Evolutionary conservation across 2,797 vertebrate genomes (phyloP).

Genomic region (Anableps anableps): DNA sequence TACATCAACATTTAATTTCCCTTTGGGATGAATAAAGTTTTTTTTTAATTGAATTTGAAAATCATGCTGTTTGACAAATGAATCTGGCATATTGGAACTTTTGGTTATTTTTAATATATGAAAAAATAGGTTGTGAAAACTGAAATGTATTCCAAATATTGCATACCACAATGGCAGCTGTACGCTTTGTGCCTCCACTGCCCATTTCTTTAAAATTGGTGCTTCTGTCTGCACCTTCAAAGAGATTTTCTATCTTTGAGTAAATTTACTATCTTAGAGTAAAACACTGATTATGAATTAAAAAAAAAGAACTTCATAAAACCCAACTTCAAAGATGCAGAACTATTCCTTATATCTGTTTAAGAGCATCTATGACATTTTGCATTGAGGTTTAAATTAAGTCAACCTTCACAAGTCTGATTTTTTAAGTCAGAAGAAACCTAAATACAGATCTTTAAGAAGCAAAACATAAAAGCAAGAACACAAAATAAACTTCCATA

Average conservation of each 20-base stretch:
- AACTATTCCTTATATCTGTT: slow-evolving; percentile 10
- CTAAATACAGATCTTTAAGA: background rate
- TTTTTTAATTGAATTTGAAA: no score
- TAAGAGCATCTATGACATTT: background rate
- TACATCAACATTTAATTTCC: no score
- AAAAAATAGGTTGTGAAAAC: background rate
- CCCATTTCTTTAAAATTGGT: background rate
- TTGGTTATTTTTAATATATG: background rate
- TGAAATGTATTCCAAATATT: slow-evolving; percentile 10
- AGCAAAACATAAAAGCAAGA: slow-evolving; percentile 42
- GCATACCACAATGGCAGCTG: background rate
- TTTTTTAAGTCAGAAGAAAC: slow-evolving; percentile 16
- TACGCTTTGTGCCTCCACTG: background rate
- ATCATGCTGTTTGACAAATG: background rate
- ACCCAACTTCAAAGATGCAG: slow-evolving; percentile 8
- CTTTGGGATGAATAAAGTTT: no score
- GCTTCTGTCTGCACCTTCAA: slow-evolving; percentile 8
- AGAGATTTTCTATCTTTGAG: slow-evolving; percentile 4
- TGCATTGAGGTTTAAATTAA: background rate
- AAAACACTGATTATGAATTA: background rate
- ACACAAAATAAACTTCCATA: slow-evolving; percentile 13
- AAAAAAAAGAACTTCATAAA: background rate
- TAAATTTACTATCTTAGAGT: slow-evolving; percentile 5
- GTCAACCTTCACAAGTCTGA: background rate
- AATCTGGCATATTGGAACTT: background rate